Evolutionary conservation across 2,888 invertebrate species (phyloP), one percentile per base, ranked within the genome.

Genomic region (Nemoura dubitans): DNA sequence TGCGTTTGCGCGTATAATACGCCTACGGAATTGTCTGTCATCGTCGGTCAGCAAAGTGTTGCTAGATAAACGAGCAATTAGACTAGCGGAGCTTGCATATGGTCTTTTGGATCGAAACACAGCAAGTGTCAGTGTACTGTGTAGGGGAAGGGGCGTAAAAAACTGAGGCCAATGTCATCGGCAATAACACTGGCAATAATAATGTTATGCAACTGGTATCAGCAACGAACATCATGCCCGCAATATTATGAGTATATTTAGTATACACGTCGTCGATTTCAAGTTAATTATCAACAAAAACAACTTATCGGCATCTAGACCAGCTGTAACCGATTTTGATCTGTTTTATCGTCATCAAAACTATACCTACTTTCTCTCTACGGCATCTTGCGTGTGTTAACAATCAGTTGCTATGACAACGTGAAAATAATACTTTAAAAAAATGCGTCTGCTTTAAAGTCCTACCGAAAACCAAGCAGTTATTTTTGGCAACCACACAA

Each of bases 301-400:
- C 86, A 86, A 84, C 86, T 85, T 85, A 59, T 87, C 86, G 86
- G 87, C 78, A 86, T 86, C 81, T 87, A 87, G 87, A 87, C 87
- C 87, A 87, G 86, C 86, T 87, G 86, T 86, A 83, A 86, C 87
- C 86, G 87, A 87, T 78, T 76, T 36, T 21, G 21, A 59, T 59
- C 21, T 28, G 83, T 77, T 85, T 36, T 10, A 14, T 43, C 59
- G 59, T 59, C 3, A 1, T 59, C 36, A 36, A 36, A 36, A 36
- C 36, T 36, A 36, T 36, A 36, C 36, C 36, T 36, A 36, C n/a
- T n/a, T 3, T 6, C 36, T 36, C 3, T 6, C 36, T 36, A 36
- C 36, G 3, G 3, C 36, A 36, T 59, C 59, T 59, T 59, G 59
- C 59, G 59, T 59, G 59, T 59, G 21, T 7, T 59, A 59, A 59